phyloP scores from a whole-genome alignment of 92 coral and sea anemone genomes.

The Umimayanthus kanabou region DNA sequence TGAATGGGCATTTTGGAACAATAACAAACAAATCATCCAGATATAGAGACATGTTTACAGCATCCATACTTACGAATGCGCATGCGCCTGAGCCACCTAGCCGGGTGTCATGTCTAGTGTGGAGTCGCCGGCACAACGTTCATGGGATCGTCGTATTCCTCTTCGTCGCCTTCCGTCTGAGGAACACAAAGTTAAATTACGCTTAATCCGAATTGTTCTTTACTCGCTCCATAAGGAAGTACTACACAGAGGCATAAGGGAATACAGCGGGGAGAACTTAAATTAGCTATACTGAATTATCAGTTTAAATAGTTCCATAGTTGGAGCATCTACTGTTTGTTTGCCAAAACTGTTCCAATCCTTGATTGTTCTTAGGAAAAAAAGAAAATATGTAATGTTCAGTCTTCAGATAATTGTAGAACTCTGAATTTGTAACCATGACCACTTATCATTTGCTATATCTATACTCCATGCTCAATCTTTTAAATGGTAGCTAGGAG shows the following conservation, averaged over 20 bases:
- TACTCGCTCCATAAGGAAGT: background rate
- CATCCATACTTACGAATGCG: background rate
- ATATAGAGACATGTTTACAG: too few species aligned
- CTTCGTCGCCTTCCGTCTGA: conserved; percentile 27
- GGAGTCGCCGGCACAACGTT: conserved; percentile 29
- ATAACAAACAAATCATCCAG: background rate
- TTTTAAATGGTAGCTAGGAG: too few species aligned
- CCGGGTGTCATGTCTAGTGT: background rate
- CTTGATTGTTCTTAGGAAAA: background rate
- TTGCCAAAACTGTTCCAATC: background rate
- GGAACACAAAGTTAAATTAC: background rate
- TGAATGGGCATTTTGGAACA: too few species aligned
- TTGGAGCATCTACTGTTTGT: background rate
- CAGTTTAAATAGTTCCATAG: background rate
- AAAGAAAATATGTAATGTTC: background rate
- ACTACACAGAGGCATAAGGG: background rate
- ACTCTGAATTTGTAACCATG: background rate
- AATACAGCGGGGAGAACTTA: background rate
- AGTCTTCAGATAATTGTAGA: background rate
- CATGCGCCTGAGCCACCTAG: background rate
- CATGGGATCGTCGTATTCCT: conserved; percentile 26
- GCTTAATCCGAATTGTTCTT: background rate
- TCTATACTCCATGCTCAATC: too few species aligned
- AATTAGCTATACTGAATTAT: too few species aligned
- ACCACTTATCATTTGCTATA: background rate